phyloP scores from a whole-genome alignment of 2,113 vertebrate genomes.

The Petrocephalus microphthalmus region DNA sequence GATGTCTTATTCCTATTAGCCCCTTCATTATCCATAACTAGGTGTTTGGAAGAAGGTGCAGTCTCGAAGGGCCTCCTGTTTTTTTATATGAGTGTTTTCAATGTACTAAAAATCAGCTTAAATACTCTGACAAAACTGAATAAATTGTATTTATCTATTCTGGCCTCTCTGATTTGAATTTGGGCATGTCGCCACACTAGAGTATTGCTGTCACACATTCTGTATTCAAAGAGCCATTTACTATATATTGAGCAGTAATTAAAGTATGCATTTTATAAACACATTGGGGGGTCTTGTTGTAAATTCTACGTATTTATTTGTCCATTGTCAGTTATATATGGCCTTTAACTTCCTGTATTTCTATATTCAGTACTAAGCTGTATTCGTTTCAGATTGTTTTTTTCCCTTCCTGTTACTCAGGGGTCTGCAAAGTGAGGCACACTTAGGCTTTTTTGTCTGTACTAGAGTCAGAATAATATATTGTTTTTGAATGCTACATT shows the following conservation, averaged over 20 bases:
- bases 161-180: background rate
- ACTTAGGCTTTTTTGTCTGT: background rate
- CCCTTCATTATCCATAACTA: background rate
- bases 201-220: background rate
- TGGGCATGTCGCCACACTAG: background rate
- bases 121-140: background rate
- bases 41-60: background rate
- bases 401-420: background rate
- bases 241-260: background rate
- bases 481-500: background rate
- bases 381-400: background rate
- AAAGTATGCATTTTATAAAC: background rate
- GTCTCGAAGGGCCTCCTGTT: background rate
- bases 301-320: background rate
- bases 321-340: background rate
- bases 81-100: background rate
- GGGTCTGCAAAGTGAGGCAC: background rate
- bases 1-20: background rate
- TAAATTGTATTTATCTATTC: background rate
- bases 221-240: background rate
- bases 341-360: background rate
- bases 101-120: background rate
- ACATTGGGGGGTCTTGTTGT: background rate
- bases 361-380: background rate
- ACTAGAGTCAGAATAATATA: background rate